phyloP scores from a whole-genome alignment of 1,140 invertebrate species.

The Scaptomyza hsui region DNA sequence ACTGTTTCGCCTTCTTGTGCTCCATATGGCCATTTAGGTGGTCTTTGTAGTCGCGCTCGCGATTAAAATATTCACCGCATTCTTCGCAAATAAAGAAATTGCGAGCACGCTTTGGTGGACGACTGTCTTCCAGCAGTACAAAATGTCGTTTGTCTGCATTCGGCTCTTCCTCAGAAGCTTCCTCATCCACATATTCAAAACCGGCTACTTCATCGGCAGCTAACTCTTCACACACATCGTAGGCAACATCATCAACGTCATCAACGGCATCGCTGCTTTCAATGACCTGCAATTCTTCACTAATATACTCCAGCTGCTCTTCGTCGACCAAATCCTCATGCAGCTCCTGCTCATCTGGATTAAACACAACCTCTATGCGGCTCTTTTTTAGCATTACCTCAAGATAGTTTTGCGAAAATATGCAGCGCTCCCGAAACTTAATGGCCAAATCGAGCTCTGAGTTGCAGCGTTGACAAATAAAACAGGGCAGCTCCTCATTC shows the following conservation, averaged over 20 bases:
- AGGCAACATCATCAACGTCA: background rate
- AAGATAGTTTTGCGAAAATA: slow-evolving; percentile 66
- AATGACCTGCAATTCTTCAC: background rate
- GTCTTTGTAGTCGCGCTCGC: slow-evolving; percentile 36
- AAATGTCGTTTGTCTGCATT: slow-evolving; percentile 28
- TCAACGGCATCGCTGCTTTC: background rate
- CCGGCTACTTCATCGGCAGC: background rate
- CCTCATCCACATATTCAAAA: background rate
- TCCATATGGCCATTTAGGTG: slow-evolving; percentile 38
- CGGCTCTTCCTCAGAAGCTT: slow-evolving; percentile 13
- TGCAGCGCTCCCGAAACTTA: slow-evolving; percentile 68
- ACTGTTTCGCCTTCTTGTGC: slow-evolving; percentile 25
- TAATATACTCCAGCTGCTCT: slow-evolving; percentile 31
- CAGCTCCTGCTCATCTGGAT: slow-evolving; percentile 2
- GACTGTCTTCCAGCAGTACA: slow-evolving; percentile 17
- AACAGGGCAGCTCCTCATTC: slow-evolving; percentile 42
- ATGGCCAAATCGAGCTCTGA: slow-evolving; percentile 64
- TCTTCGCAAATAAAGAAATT: slow-evolving; percentile 70
- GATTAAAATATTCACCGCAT: slow-evolving; percentile 51
- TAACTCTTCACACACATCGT: background rate
- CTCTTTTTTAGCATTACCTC: slow-evolving; percentile 44
- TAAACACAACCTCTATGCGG: background rate
- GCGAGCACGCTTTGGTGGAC: slow-evolving; percentile 35
- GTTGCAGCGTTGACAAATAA: slow-evolving; percentile 54
- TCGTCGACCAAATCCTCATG: slow-evolving; percentile 59